Percentiles rank a stretch among this genome's conserved stretches.
These are phyloP conservation scores for Pelusios castaneus DNA, from an alignment of 2,113 vertebrate species.

Conservation along the genomic window DNA sequence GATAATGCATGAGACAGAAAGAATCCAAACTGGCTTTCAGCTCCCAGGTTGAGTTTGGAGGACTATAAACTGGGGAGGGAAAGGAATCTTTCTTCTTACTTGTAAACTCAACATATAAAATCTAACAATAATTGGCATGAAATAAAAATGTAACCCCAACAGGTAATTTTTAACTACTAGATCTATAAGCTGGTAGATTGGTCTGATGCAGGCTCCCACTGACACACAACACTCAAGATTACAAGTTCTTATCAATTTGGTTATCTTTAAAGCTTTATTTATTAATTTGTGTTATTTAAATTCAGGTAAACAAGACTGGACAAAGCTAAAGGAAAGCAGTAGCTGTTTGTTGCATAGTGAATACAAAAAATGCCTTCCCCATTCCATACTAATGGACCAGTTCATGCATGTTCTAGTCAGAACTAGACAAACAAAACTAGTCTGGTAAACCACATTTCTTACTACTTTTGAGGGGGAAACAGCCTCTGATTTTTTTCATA, in stretches of 20 bases:
- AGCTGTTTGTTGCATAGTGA: slow-evolving; percentile 32
- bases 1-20: slow-evolving; percentile 31
- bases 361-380: slow-evolving; percentile 24
- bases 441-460: slow-evolving; percentile 26
- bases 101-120: slow-evolving; percentile 39
- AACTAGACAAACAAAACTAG: slow-evolving; percentile 48
- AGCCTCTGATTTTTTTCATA: neutral
- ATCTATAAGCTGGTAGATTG: neutral
- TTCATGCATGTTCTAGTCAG: neutral
- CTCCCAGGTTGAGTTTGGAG: slow-evolving; percentile 32
- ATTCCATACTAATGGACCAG: neutral
- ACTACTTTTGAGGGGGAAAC: neutral
- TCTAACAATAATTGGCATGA: slow-evolving; percentile 53
- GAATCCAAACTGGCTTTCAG: slow-evolving; percentile 15
- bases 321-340: slow-evolving; percentile 32
- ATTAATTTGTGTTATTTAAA: slow-evolving; percentile 48
- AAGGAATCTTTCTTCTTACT: slow-evolving; percentile 29
- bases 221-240: neutral
- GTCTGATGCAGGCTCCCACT: neutral
- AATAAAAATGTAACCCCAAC: slow-evolving; percentile 17
- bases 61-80: neutral
- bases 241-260: slow-evolving; percentile 1
- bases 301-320: slow-evolving; percentile 36
- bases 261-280: slow-evolving; percentile 48
- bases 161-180: slow-evolving; percentile 11